Conservation (phyloP, 2,888 invertebrate genomes). For the Parthenolecanium corni region DNA sequence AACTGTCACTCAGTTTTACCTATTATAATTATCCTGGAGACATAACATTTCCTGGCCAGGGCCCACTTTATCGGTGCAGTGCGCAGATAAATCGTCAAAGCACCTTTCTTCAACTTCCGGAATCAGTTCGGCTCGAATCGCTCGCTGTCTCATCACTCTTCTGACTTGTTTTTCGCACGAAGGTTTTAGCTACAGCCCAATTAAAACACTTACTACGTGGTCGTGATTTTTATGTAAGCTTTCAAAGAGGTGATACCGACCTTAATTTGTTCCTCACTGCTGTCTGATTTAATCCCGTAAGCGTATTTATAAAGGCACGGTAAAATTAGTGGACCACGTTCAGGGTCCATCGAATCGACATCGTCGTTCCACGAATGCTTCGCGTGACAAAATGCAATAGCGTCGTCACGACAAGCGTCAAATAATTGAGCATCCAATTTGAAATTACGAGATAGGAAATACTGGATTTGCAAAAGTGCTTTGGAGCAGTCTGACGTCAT, state of each 20-base stretch:
- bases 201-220: neutral
- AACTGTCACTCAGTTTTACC: slow-evolving; percentile 34
- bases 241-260: neutral
- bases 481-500: slow-evolving; percentile 87
- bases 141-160: slow-evolving; percentile 84
- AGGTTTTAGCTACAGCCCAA: slow-evolving; percentile 39
- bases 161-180: slow-evolving; percentile 63
- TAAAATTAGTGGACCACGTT: slow-evolving; percentile 60
- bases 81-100: slow-evolving; percentile 67
- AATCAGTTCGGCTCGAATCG: slow-evolving; percentile 80
- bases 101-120: slow-evolving; percentile 90
- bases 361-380: slow-evolving; percentile 59
- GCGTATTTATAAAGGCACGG: slow-evolving; percentile 51
- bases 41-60: slow-evolving; percentile 88
- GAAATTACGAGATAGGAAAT: slow-evolving; percentile 91
- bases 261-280: neutral
- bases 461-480: slow-evolving; percentile 87
- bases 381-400: slow-evolving; percentile 67
- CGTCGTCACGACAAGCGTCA: slow-evolving; percentile 77
- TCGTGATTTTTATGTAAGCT: neutral
- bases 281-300: slow-evolving; percentile 5
- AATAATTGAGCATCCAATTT: slow-evolving; percentile 82
- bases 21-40: slow-evolving; percentile 70
- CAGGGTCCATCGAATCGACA: slow-evolving; percentile 3
- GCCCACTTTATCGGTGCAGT: slow-evolving; percentile 73